Evolutionary conservation across 2,113 vertebrate genomes (phyloP).

Genomic region (Melanerpes formicivorus): DNA sequence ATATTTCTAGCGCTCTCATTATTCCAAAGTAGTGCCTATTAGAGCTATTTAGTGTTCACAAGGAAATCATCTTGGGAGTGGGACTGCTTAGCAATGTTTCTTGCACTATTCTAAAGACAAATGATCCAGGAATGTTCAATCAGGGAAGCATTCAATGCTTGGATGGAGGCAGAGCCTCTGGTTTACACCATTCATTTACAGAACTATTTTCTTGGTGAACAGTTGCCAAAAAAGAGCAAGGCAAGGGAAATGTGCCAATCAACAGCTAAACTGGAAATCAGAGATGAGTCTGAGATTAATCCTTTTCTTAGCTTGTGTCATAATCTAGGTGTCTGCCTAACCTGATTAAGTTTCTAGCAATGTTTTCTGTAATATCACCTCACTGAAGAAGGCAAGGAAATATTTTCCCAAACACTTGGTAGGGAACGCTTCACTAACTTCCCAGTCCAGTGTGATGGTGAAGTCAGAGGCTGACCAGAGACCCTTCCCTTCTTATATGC

Average conservation of each 20-base stretch:
- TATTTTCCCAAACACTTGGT: not conserved
- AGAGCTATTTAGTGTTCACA: not conserved
- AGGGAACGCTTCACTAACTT: not conserved
- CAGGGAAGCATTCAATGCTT: not conserved
- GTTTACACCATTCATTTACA: not conserved
- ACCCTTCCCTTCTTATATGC: not conserved
- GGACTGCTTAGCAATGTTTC: not conserved
- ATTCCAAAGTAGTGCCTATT: not conserved
- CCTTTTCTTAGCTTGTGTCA: not conserved
- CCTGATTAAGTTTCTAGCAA: not conserved
- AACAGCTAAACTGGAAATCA: not conserved
- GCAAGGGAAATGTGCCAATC: not conserved
- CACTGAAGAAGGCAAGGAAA: not conserved
- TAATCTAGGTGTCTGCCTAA: not conserved
- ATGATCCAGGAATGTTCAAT: not conserved
- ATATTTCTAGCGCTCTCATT: not conserved
- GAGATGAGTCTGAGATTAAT: not conserved
- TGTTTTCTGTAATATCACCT: not conserved
- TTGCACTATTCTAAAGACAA: not conserved
- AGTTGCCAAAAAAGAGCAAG: not conserved
- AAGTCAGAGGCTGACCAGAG: not conserved
- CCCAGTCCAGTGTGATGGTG: not conserved
- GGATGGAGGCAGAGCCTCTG: not conserved
- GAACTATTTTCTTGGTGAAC: not conserved
- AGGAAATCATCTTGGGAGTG: not conserved